Conservation (phyloP, 2,113 vertebrate species). For the Leucoraja erinaceus region DNA sequence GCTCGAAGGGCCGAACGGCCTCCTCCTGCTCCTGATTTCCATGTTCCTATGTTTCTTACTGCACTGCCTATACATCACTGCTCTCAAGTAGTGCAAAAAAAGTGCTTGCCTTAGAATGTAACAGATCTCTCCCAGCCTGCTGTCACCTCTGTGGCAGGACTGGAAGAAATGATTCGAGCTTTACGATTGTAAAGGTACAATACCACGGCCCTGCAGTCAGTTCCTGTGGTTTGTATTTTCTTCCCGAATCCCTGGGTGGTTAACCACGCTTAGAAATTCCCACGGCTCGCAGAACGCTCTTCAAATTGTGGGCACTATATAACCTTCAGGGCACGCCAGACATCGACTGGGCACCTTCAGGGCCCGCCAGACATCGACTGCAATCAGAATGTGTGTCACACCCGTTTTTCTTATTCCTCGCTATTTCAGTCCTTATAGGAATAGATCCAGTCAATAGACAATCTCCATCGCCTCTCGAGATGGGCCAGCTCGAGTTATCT, state of each 20-base stretch:
- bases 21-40: too few species aligned
- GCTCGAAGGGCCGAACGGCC: too few species aligned
- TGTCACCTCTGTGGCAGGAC: background rate
- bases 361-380: background rate
- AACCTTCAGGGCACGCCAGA: background rate
- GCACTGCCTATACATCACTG: background rate
- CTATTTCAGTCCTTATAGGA: background rate
- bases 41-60: too few species aligned
- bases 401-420: background rate
- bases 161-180: background rate
- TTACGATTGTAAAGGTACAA: background rate
- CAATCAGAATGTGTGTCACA: background rate
- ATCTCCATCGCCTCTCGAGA: conserved; percentile 44
- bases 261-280: background rate
- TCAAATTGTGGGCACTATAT: background rate
- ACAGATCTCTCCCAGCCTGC: background rate
- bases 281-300: background rate
- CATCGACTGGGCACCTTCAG: too few species aligned
- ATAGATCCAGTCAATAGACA: background rate
- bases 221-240: background rate
- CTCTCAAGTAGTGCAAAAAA: background rate
- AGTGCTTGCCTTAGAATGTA: background rate
- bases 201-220: background rate
- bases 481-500: conserved; percentile 60
- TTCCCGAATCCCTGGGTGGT: background rate